Conservation (phyloP, 1,140 invertebrate genomes). For the Brachionus rotundiformis region DNA sequence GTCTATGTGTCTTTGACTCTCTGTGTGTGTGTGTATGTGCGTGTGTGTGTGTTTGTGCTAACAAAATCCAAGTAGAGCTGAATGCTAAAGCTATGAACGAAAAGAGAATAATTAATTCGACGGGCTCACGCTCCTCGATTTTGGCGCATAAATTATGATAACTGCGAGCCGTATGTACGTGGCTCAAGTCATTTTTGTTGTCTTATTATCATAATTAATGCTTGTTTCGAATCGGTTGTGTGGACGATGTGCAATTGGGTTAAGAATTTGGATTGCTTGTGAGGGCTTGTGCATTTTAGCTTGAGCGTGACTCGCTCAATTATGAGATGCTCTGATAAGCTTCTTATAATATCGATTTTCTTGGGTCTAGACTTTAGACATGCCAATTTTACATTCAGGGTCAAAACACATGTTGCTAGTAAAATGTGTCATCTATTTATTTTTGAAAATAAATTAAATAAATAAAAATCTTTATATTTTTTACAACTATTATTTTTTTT, state of each 20-base stretch:
- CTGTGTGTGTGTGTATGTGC: neutral
- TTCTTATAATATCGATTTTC: neutral
- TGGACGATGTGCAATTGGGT: slow-evolving; percentile 15
- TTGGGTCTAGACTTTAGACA: neutral
- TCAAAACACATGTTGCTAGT: neutral
- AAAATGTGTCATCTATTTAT: neutral
- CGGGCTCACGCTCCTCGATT: neutral
- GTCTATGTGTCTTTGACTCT: slow-evolving; percentile 45
- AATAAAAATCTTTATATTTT: no score
- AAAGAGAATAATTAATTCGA: neutral
- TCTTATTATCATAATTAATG: neutral
- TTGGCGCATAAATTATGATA: neutral
- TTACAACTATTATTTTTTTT: no score
- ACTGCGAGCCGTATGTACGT: neutral
- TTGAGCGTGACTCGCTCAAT: neutral
- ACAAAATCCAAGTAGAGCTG: neutral
- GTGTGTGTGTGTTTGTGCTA: slow-evolving; percentile 1
- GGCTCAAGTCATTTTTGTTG: neutral
- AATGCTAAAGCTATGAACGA: neutral
- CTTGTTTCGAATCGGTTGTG: neutral
- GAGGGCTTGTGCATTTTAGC: neutral
- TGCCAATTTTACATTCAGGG: neutral
- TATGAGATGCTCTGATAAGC: neutral
- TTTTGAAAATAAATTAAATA: no score
- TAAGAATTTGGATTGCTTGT: neutral